Conservation (phyloP, 2,888 invertebrate genomes). For the Julus scandinavius region DNA sequence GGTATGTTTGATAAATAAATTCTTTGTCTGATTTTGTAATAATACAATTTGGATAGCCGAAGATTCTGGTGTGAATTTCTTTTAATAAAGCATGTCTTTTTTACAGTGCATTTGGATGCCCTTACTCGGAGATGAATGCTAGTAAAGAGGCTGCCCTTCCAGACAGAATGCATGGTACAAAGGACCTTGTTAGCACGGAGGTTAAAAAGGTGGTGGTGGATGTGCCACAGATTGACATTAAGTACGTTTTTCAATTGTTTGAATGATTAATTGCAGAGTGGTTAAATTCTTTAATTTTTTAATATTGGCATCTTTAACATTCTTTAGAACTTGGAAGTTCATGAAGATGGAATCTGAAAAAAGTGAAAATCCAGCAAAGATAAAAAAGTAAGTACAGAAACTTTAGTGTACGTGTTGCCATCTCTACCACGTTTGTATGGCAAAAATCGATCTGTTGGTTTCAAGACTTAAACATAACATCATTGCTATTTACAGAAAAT, state of each 20-base stretch:
- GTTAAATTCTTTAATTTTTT: not conserved
- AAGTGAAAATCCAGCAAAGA: not conserved
- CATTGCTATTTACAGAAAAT: slow-evolving; percentile 65
- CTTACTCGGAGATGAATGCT: slow-evolving; percentile 66
- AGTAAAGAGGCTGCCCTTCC: slow-evolving; percentile 64
- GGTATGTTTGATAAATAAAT: slow-evolving; percentile 54
- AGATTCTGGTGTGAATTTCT: not conserved
- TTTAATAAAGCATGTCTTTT: not conserved
- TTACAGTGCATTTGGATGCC: slow-evolving; percentile 66
- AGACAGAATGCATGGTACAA: slow-evolving; percentile 58
- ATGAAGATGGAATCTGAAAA: not conserved
- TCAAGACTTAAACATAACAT: not conserved
- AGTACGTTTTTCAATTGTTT: not conserved
- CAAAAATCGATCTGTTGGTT: too few species aligned
- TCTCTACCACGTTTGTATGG: not conserved
- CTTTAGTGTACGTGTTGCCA: not conserved
- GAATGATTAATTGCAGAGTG: not conserved
- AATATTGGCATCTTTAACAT: not conserved
- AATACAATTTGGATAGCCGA: not conserved
- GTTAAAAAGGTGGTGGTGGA: not conserved
- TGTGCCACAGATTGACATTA: not conserved
- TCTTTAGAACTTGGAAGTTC: not conserved
- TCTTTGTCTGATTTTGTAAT: too few species aligned
- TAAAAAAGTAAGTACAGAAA: not conserved
- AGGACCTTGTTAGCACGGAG: slow-evolving; percentile 3